Percentiles rank a stretch among this genome's conserved stretches.
These are phyloP conservation scores for Mustelus asterias DNA, from an alignment of 2,113 vertebrate genomes.

Conservation along the genomic window DNA sequence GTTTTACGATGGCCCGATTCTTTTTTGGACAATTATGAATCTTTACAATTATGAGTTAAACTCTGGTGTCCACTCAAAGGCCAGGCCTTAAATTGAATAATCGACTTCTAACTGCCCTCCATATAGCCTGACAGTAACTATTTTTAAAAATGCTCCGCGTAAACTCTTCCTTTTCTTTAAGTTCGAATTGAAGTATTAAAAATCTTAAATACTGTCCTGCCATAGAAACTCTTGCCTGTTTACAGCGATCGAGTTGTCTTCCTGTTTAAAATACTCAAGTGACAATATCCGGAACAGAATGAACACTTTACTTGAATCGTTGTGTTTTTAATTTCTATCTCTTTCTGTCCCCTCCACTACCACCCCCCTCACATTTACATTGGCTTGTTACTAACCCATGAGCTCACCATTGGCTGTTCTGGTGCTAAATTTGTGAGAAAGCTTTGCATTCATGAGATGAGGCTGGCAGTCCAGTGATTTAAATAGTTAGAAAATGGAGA, in stretches of 20 bases:
- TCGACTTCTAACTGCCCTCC: background rate
- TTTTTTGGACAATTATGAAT: background rate
- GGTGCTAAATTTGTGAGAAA: background rate
- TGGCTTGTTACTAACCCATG: background rate
- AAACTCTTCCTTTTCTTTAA: background rate
- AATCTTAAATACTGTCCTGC: slow-evolving; percentile 15
- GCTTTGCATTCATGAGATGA: background rate
- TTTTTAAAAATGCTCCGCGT: background rate
- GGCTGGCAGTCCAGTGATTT: background rate
- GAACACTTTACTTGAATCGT: background rate
- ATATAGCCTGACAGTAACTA: background rate
- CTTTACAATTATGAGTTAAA: slow-evolving; percentile 22
- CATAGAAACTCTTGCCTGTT: background rate
- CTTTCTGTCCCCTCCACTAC: background rate
- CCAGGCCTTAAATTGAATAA: background rate
- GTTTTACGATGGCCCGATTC: background rate
- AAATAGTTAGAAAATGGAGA: background rate
- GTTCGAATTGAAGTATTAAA: background rate
- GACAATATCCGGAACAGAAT: background rate
- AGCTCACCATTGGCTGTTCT: background rate
- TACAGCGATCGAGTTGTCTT: background rate
- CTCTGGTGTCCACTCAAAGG: background rate
- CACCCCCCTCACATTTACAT: background rate
- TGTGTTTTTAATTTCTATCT: background rate
- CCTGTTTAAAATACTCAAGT: background rate